Evolutionary conservation across 2,113 vertebrate genomes (phyloP).

Genomic region (Silurus asotus): DNA sequence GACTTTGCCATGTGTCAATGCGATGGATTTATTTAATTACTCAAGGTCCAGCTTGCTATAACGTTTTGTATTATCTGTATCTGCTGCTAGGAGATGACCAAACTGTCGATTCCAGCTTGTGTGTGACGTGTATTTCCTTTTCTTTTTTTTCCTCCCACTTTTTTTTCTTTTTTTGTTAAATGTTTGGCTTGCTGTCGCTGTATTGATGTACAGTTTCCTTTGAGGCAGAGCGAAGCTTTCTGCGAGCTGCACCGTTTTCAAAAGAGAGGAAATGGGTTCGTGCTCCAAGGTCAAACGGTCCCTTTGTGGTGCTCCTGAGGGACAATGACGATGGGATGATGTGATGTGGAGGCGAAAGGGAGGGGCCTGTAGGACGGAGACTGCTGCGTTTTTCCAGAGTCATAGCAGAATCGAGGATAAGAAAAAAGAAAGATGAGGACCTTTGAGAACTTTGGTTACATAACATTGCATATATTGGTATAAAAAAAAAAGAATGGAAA

Average conservation of each 20-base stretch:
- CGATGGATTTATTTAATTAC: background rate
- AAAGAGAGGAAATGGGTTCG: constrained; percentile 54
- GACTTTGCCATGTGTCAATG: background rate
- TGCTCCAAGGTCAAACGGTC: constrained; percentile 46
- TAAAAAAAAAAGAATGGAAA: constrained; percentile 5
- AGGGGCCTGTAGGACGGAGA: constrained; percentile 21
- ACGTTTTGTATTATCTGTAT: constrained; percentile 33
- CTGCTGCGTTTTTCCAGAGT: constrained; percentile 19
- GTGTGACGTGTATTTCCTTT: constrained; percentile 25
- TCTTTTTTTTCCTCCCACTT: background rate
- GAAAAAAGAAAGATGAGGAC: background rate
- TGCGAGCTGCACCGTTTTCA: constrained; percentile 47
- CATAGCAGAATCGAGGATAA: background rate
- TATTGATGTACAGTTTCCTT: constrained; percentile 60
- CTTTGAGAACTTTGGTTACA: constrained; percentile 13
- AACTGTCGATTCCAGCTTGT: constrained; percentile 32
- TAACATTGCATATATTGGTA: background rate
- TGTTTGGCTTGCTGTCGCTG: constrained; percentile 46
- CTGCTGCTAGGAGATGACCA: constrained; percentile 44
- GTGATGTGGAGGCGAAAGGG: constrained; percentile 37
- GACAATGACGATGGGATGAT: constrained; percentile 47
- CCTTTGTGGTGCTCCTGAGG: constrained; percentile 48
- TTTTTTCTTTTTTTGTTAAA: constrained; percentile 21
- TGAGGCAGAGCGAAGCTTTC: constrained; percentile 46
- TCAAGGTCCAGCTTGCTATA: constrained; percentile 6